Conservation (phyloP, 2,113 vertebrate genomes). For the Todiramphus saurophagus region DNA sequence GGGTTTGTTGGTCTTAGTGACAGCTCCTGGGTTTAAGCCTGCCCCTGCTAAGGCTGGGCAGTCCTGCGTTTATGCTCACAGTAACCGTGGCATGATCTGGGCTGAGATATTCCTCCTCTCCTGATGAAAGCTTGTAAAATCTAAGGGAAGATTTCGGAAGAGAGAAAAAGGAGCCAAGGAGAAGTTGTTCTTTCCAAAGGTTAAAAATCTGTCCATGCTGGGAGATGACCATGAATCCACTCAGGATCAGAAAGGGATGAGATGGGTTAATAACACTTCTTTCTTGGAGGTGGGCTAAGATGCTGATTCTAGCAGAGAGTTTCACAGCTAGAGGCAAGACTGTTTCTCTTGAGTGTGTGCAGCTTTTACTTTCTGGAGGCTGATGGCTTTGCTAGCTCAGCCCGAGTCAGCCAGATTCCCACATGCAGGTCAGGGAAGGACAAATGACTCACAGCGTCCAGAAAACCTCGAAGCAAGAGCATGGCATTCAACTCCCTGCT, state of each 20-base stretch:
- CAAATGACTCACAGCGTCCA: not conserved
- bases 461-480: not conserved
- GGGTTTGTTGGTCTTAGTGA: not conserved
- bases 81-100: not conserved
- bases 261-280: not conserved
- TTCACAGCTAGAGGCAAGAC: not conserved
- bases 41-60: not conserved
- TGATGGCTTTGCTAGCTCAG: not conserved
- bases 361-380: not conserved
- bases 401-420: not conserved
- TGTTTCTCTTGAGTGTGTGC: not conserved
- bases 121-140: not conserved
- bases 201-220: not conserved
- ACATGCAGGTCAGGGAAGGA: not conserved
- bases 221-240: not conserved
- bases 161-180: not conserved
- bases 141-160: not conserved
- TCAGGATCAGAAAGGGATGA: not conserved
- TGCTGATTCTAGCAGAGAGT: not conserved
- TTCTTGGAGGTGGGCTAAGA: not conserved
- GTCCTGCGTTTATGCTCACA: not conserved
- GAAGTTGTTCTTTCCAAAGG: not conserved
- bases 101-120: not conserved
- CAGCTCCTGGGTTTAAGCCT: not conserved
- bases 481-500: not conserved